A percentile compares a stretch with the other conserved stretches of the same genome.
Conservation (phyloP, 2,113 vertebrate species). For the Thermophis baileyi region DNA sequence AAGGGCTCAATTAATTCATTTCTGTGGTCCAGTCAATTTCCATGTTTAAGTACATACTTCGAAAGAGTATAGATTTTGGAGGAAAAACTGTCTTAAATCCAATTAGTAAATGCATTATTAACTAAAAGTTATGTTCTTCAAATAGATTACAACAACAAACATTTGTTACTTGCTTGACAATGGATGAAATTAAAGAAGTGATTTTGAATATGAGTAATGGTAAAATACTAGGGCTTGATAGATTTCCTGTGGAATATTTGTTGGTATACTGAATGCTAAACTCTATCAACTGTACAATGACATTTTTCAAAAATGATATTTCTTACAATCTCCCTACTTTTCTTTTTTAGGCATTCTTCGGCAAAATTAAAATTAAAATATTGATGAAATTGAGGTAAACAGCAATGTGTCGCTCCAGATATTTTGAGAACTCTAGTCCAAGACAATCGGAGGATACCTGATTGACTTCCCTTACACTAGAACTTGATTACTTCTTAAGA, state of each 20-base stretch:
- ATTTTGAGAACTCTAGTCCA: background rate
- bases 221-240: background rate
- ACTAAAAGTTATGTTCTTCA: background rate
- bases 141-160: background rate
- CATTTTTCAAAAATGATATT: background rate
- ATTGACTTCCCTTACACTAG: background rate
- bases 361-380: background rate
- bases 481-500: background rate
- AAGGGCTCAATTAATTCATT: background rate
- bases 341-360: background rate
- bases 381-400: background rate
- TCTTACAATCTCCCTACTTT: background rate
- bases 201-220: background rate
- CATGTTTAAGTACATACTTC: background rate
- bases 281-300: background rate
- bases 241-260: background rate
- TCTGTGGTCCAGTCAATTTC: background rate
- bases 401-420: background rate
- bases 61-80: background rate
- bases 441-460: background rate
- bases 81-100: background rate
- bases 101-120: background rate
- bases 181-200: background rate
- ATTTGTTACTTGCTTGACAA: background rate
- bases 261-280: background rate